A percentile compares a stretch with the other conserved stretches of the same genome.
Conservation (phyloP, 2,797 vertebrate species). For the Agapornis canus region DNA sequence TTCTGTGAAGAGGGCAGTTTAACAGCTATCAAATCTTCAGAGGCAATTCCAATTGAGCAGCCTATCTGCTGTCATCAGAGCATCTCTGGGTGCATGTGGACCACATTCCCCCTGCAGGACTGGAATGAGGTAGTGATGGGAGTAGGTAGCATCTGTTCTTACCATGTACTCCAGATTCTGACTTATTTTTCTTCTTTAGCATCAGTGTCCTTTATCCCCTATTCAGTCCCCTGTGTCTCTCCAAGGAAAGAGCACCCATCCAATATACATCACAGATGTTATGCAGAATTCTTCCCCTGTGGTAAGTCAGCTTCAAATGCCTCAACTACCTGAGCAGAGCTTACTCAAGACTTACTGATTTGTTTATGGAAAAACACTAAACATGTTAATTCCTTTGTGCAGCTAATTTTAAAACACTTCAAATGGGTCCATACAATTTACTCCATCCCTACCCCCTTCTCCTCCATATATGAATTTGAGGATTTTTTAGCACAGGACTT, state of each 20-base stretch:
- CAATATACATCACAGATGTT: not conserved
- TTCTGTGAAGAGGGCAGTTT: not conserved
- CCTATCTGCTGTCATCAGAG: not conserved
- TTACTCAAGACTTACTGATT: not conserved
- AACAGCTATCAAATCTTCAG: not conserved
- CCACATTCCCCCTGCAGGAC: accelerated
- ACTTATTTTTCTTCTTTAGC: not conserved
- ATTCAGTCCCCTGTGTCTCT: not conserved
- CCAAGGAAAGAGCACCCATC: not conserved
- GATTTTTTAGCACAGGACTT: not conserved
- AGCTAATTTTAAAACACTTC: not conserved
- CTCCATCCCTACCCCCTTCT: not conserved
- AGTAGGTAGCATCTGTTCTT: not conserved
- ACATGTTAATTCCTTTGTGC: not conserved
- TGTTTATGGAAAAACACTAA: not conserved
- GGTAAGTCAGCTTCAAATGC: not conserved
- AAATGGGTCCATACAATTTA: not conserved
- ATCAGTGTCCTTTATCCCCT: not conserved
- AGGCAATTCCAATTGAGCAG: not conserved
- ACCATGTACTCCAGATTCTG: not conserved
- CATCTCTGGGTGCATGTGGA: not conserved
- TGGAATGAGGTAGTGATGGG: not conserved
- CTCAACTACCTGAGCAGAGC: not conserved
- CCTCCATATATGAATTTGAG: not conserved
- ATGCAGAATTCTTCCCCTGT: not conserved